Percentiles rank a stretch among this genome's conserved stretches.
Conservation (phyloP, 1,140 invertebrate species). For the Drosophila willistoni region DNA sequence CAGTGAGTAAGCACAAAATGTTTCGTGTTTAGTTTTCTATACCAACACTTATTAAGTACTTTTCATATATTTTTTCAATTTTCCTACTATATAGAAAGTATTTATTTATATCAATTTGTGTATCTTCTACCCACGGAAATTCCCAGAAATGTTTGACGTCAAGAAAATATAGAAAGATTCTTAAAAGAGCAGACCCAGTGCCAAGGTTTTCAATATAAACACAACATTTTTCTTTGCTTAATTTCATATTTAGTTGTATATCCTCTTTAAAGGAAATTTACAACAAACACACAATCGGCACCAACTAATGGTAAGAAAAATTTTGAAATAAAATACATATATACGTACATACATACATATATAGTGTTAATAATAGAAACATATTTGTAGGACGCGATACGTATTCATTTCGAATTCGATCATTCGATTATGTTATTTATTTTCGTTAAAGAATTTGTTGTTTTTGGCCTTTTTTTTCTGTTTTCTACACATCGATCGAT, state of each 20-base stretch:
- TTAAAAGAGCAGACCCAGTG: neutral
- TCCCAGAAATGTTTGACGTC: slow-evolving; percentile 12
- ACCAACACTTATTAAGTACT: slow-evolving; percentile 38
- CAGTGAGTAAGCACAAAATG: slow-evolving; percentile 50
- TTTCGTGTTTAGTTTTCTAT: slow-evolving; percentile 34
- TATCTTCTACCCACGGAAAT: slow-evolving; percentile 2
- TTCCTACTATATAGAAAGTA: neutral
- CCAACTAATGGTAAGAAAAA: neutral
- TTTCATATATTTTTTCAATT: slow-evolving; percentile 68
- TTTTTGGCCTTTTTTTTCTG: slow-evolving; percentile 40
- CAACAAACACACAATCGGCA: neutral
- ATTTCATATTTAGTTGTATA: neutral
- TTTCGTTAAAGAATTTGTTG: slow-evolving; percentile 7
- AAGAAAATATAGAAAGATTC: neutral
- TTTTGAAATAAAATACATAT: neutral
- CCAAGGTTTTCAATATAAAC: slow-evolving; percentile 11
- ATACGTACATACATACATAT: no score
- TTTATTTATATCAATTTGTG: neutral
- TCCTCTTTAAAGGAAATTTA: neutral
- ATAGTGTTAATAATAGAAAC: slow-evolving; percentile 10
- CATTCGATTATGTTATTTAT: slow-evolving; percentile 41
- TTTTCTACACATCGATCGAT: slow-evolving; percentile 28
- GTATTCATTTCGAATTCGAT: slow-evolving; percentile 36
- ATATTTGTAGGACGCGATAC: slow-evolving; percentile 1
- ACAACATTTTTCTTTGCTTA: neutral